Conservation (phyloP, 2,888 invertebrate genomes). For the Itoplectis maculator region DNA sequence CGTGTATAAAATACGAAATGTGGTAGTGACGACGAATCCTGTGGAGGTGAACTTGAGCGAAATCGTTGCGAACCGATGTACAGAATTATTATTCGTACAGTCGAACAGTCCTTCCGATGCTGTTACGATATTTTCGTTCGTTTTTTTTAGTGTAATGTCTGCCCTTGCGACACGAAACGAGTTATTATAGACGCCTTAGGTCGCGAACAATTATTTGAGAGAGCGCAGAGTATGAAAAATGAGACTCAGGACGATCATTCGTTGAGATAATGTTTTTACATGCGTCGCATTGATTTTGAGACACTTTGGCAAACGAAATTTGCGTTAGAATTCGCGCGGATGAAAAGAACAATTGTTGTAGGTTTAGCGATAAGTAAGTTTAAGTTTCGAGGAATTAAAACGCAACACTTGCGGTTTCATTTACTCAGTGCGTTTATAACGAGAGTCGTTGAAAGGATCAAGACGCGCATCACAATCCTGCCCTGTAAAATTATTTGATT, state of each 20-base stretch:
- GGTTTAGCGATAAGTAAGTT: neutral
- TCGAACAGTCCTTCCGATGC: neutral
- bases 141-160: neutral
- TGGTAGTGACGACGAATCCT: slow-evolving; percentile 42
- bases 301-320: neutral
- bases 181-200: neutral
- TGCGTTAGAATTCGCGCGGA: neutral
- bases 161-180: neutral
- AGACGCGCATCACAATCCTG: neutral
- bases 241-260: neutral
- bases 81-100: slow-evolving; percentile 12
- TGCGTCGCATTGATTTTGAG: neutral
- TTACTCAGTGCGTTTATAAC: neutral
- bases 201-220: neutral
- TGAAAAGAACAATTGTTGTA: neutral
- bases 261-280: neutral
- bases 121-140: neutral
- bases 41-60: slow-evolving; percentile 5
- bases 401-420: neutral
- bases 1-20: slow-evolving; percentile 65
- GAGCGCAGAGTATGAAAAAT: neutral
- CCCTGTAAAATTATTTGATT: neutral
- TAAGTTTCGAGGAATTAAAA: neutral
- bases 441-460: neutral
- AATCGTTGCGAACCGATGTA: slow-evolving; percentile 18